Conservation (phyloP, 2,113 vertebrate genomes). For the Cromileptes altivelis region DNA sequence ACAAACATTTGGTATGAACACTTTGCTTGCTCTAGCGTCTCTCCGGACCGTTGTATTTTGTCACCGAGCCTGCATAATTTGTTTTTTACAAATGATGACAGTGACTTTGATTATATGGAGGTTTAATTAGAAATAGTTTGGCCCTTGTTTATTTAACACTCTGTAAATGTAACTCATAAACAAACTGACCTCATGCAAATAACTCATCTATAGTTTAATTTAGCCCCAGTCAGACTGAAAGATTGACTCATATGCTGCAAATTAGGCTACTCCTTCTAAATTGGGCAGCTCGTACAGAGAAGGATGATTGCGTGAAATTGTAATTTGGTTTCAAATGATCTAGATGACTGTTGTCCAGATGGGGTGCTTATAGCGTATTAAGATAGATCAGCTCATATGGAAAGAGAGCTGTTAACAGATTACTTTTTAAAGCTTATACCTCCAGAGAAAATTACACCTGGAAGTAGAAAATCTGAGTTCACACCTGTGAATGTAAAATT, state of each 20-base stretch:
- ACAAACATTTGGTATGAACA: conserved; percentile 44
- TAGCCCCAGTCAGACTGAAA: background rate
- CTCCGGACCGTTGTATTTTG: background rate
- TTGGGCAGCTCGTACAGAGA: conserved; percentile 13
- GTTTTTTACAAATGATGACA: background rate
- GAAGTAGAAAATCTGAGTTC: conserved; percentile 18
- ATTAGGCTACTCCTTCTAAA: conserved; percentile 17
- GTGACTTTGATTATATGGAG: background rate
- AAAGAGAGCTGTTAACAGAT: background rate
- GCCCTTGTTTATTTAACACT: background rate
- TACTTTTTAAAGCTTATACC: background rate
- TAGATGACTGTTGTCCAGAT: conserved; percentile 27
- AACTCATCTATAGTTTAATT: conserved; percentile 12
- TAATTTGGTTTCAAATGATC: conserved; percentile 31
- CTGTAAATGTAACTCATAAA: background rate
- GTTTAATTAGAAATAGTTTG: background rate
- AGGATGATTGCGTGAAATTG: conserved; percentile 7
- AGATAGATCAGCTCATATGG: conserved; percentile 10
- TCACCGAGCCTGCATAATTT: background rate
- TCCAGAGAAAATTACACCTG: background rate
- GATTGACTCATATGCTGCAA: conserved; percentile 1
- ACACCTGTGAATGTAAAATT: background rate
- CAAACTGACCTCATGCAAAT: background rate
- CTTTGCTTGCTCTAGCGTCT: conserved; percentile 8
- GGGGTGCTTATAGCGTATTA: background rate